Percentiles rank a stretch among this genome's conserved stretches.
These are phyloP conservation scores for Nomada ruficornis DNA, from an alignment of 2,888 invertebrate genomes.

Conservation along the genomic window DNA sequence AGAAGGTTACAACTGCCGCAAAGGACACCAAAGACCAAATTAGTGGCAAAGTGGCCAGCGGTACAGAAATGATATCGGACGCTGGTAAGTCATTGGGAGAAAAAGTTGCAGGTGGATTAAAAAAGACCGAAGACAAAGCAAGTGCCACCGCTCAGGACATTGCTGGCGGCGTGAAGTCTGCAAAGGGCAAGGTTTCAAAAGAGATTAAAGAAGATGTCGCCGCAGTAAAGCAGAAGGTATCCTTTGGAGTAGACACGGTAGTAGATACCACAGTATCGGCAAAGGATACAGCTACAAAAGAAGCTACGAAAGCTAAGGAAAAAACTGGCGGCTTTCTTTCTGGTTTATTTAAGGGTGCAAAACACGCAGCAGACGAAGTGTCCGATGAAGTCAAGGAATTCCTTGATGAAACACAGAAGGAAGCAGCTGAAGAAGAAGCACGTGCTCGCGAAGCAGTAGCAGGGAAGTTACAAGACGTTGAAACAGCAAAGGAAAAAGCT, in stretches of 20 bases:
- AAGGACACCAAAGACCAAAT: conserved; percentile 63
- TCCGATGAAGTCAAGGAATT: conserved; percentile 80
- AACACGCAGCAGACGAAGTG: conserved; percentile 70
- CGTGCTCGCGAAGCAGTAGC: conserved; percentile 25
- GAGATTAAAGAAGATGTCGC: conserved; percentile 54
- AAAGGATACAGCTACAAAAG: conserved; percentile 67
- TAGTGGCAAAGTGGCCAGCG: conserved; percentile 18
- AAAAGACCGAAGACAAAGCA: conserved; percentile 8
- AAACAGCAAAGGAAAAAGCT: conserved; percentile 36
- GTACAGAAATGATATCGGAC: background rate
- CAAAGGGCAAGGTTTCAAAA: conserved; percentile 54
- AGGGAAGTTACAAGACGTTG: conserved; percentile 21
- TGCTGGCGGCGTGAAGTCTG: conserved; percentile 23
- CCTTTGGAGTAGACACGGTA: conserved; percentile 23
- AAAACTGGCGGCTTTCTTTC: conserved; percentile 75
- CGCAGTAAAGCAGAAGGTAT: conserved; percentile 27
- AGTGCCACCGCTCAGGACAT: conserved; percentile 7
- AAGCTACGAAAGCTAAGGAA: conserved; percentile 72
- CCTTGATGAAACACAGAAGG: conserved; percentile 68
- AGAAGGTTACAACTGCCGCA: conserved; percentile 38
- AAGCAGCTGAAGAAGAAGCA: conserved; percentile 59
- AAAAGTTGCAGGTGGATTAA: conserved; percentile 7
- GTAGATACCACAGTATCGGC: conserved; percentile 39
- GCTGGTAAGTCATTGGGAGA: conserved; percentile 1
- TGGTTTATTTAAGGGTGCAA: conserved; percentile 75